Percentiles rank a stretch among this genome's conserved stretches.
Conservation (phyloP, 2,797 vertebrate species). For the Salarias fasciatus region DNA sequence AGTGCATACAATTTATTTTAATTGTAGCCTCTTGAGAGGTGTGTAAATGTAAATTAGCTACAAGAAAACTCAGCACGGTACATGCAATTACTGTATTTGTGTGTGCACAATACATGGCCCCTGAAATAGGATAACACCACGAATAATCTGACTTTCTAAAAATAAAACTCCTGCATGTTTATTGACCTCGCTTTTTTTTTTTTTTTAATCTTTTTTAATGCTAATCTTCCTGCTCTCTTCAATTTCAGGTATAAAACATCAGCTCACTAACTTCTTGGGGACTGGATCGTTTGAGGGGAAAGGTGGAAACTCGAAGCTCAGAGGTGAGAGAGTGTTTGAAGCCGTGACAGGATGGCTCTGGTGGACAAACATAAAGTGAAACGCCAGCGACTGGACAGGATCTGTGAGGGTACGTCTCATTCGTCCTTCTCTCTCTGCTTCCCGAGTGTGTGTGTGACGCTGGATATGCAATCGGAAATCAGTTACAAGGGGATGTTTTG, state of each 20-base stretch:
- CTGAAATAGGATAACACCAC: no score
- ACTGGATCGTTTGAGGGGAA: constrained; percentile 34
- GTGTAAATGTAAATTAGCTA: constrained; percentile 11
- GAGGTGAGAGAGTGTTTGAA: constrained; percentile 42
- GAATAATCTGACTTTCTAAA: no score
- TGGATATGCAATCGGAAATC: constrained; percentile 1
- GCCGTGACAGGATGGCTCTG: constrained; percentile 78
- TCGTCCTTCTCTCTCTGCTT: not conserved
- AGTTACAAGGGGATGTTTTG: constrained; percentile 5
- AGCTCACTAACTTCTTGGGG: constrained; percentile 58
- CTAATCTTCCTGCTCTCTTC: constrained; percentile 19
- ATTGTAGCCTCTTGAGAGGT: not conserved
- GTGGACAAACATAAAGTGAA: constrained; percentile 88
- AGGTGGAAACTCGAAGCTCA: constrained; percentile 36
- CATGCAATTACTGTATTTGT: no score
- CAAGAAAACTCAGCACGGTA: not conserved
- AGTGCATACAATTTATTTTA: constrained; percentile 7
- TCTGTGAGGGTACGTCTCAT: constrained; percentile 84
- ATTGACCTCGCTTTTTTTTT: no score
- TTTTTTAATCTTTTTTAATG: not conserved
- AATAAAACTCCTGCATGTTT: no score
- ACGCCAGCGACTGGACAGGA: constrained; percentile 84
- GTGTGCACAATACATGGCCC: no score
- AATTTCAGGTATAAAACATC: constrained; percentile 64
- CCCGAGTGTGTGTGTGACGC: not conserved